Base-by-base conservation (phyloP, 2,888 invertebrate genomes). In the Eilema depressum region DNA sequence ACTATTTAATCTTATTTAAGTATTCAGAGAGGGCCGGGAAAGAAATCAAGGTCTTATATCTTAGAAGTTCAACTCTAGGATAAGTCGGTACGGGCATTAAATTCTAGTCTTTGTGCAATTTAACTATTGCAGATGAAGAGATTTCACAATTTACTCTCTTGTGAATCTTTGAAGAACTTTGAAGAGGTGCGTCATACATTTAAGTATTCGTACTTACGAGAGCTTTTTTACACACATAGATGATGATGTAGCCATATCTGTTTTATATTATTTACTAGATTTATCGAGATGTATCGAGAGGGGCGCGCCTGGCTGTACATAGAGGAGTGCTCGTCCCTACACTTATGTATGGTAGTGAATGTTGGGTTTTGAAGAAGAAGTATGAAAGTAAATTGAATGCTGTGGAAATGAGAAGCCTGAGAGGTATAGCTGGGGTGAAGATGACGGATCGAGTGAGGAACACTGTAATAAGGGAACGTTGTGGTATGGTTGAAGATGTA, bases 101-200 rank as follows among this genome's bases (percentile, higher is more conserved):
- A 87, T 90, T 88, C 85, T 84, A 85, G 87, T 88, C 92, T 92
- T 92, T 92, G 91, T 89, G 88, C 89, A 92, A 92, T 92, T 91
- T 91, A 88, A 87, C 88, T 88, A 89, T 83, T 85, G 88, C 86
- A 88, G 84, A 85, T 84, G 79, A 80, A 80, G 78, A 85, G 81
- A 86, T 88, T 88, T 85, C 81, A 84, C 78, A 81, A 76, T 83
- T 85, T 81, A 81, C 75, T 76, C 80, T 80, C 75, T 77, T 80
- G 76, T 74, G 61, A 63, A 63, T 63, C 63, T 62, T 62, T 37
- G 10, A 30, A 61, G 10, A 30, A 25, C 25, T 25, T 53, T 53
- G 28, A 64, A 53, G 53, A 64, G 14, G 11, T 25, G 3, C 23
- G 25, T 20, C 25, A 23, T 30, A 20, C 10, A 14, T 26, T n/a